Percentiles rank a stretch among this genome's conserved stretches.
phyloP scores from a whole-genome alignment of 2,797 vertebrate genomes.

The Allobates femoralis region DNA sequence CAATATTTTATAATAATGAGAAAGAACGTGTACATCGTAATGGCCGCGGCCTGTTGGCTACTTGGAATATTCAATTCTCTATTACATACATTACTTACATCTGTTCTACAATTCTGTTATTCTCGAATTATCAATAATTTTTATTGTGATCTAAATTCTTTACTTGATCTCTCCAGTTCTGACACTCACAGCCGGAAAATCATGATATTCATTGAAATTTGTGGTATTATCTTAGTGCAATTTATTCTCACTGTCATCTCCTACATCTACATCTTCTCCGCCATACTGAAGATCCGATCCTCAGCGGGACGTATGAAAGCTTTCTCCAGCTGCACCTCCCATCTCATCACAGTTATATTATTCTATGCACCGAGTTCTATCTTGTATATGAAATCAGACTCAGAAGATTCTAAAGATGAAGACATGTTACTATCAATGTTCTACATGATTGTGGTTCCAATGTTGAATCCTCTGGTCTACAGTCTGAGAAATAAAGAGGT shows the following conservation, averaged over 20 bases:
- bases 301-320: slow-evolving; percentile 25
- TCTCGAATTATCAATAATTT: slow-evolving; percentile 33
- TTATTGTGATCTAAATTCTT: slow-evolving; percentile 34
- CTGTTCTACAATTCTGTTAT: slow-evolving; percentile 22
- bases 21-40: not conserved
- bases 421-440: slow-evolving; percentile 23
- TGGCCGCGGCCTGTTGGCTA: slow-evolving; percentile 15
- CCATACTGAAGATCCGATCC: slow-evolving; percentile 22
- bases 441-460: slow-evolving; percentile 12
- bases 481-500: slow-evolving; percentile 44
- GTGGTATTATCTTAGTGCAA: not conserved
- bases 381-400: slow-evolving; percentile 28
- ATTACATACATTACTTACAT: not conserved
- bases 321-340: slow-evolving; percentile 48
- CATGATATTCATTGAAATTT: not conserved
- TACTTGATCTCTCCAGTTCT: not conserved
- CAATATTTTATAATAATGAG: slow-evolving; percentile 31
- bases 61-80: not conserved
- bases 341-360: slow-evolving; percentile 24
- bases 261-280: slow-evolving; percentile 26
- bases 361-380: slow-evolving; percentile 15
- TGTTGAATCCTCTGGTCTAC: slow-evolving; percentile 50
- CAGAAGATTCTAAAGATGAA: slow-evolving; percentile 2
- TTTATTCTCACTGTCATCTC: slow-evolving; percentile 11
- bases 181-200: not conserved